phyloP scores from a whole-genome alignment of 2,113 vertebrate species.

The Myrmecophaga tridactyla region DNA sequence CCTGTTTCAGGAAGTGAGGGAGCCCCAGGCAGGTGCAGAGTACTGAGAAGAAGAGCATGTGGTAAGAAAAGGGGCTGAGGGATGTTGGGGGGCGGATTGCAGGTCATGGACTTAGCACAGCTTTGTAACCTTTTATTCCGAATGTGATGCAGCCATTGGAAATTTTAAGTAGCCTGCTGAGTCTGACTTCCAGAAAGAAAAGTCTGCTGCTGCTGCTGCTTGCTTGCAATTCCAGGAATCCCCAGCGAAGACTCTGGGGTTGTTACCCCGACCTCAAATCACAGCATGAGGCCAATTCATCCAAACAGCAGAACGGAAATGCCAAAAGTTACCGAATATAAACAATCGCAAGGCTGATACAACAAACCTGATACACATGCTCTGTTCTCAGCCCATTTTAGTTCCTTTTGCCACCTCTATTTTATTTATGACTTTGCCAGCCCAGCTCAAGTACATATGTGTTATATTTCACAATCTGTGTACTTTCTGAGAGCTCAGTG shows the following conservation, averaged over 20 bases:
- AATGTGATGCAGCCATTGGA: not conserved
- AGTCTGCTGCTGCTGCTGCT: not conserved
- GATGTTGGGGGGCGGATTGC: no score
- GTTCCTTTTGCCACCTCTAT: not conserved
- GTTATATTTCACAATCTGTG: not conserved
- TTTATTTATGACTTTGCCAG: not conserved
- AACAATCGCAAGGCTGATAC: no score
- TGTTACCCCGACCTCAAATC: not conserved
- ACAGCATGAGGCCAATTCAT: not conserved
- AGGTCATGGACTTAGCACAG: rapidly evolving
- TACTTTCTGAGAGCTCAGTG: not conserved
- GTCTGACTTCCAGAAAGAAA: not conserved
- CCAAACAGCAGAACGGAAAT: not conserved
- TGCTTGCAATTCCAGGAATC: not conserved
- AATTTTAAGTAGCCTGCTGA: not conserved
- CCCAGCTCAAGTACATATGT: not conserved
- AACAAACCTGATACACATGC: rapidly evolving
- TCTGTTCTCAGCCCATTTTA: not conserved
- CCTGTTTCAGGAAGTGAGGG: not conserved
- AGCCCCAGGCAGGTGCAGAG: no score
- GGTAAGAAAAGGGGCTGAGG: no score
- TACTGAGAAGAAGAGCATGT: no score
- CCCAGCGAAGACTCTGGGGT: not conserved
- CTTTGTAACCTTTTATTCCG: not conserved
- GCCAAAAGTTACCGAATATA: not conserved